These are phyloP conservation scores for Lepilemur ruficaudatus DNA, from an alignment of 2,797 vertebrate species.

Conservation along the genomic window DNA sequence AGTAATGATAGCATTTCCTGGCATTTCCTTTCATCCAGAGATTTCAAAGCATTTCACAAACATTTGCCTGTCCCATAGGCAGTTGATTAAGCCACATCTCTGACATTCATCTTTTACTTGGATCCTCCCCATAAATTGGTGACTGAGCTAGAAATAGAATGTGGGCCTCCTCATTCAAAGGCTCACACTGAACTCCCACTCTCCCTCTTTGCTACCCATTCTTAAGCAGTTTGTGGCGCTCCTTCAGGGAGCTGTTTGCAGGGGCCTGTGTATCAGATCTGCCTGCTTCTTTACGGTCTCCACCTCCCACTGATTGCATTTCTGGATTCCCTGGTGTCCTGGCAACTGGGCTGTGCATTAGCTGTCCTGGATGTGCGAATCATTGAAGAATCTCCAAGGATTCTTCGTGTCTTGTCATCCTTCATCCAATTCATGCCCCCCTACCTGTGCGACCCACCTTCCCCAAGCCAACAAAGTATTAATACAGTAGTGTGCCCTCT, in stretches of 20 bases:
- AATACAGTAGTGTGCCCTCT: neutral
- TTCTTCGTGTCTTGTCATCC: constrained; percentile 28
- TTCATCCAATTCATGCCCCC: neutral
- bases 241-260: neutral
- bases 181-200: neutral
- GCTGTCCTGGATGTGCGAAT: neutral
- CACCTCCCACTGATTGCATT: constrained; percentile 54
- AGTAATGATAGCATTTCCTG: constrained; percentile 60
- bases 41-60: constrained; percentile 63
- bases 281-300: constrained; percentile 22
- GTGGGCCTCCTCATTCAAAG: constrained; percentile 2
- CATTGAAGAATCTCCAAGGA: constrained; percentile 11
- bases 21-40: constrained; percentile 64
- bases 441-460: neutral
- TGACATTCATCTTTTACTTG: constrained; percentile 42
- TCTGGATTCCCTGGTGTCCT: constrained; percentile 48
- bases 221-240: neutral
- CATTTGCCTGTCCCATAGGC: neutral
- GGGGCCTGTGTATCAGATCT: neutral
- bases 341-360: constrained; percentile 39
- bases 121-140: constrained; percentile 23
- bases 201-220: neutral
- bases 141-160: constrained; percentile 15
- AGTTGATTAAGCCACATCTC: constrained; percentile 42
- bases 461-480: neutral